Conservation (phyloP, 2,797 vertebrate genomes). For the Lateolabrax maculatus region DNA sequence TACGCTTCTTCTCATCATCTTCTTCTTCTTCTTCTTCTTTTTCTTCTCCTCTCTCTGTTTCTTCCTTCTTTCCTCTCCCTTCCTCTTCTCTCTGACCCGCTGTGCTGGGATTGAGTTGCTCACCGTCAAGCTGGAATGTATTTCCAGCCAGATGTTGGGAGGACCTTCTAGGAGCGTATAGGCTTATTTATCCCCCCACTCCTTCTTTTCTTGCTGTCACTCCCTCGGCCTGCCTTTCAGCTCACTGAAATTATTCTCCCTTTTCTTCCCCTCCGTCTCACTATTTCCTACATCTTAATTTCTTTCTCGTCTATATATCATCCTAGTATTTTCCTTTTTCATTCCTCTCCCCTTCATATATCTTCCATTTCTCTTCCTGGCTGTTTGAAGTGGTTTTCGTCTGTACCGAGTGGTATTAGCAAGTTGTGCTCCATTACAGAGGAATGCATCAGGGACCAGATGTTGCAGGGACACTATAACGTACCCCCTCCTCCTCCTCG, state of each 20-base stretch:
- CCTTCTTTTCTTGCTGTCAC: constrained; percentile 45
- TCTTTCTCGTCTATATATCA: constrained; percentile 69
- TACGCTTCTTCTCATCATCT: constrained; percentile 33
- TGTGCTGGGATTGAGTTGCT: constrained; percentile 81
- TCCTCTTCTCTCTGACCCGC: constrained; percentile 70
- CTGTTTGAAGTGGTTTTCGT: constrained; percentile 74
- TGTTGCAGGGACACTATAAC: constrained; percentile 78
- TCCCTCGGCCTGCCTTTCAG: constrained; percentile 50
- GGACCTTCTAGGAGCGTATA: constrained; percentile 66
- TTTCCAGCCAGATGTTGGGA: constrained; percentile 83
- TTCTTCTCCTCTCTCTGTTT: constrained; percentile 33
- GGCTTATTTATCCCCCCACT: constrained; percentile 27
- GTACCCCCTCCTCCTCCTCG: constrained; percentile 34
- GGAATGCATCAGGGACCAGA: constrained; percentile 83
- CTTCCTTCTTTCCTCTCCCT: constrained; percentile 36
- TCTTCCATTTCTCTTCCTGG: constrained; percentile 47
- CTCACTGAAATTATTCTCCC: constrained; percentile 45
- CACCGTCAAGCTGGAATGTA: constrained; percentile 74
- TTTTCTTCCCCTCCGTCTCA: constrained; percentile 31
- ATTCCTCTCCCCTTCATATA: constrained; percentile 57
- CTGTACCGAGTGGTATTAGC: constrained; percentile 73
- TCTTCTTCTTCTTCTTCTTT: not conserved
- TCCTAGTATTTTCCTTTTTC: constrained; percentile 65
- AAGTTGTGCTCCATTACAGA: constrained; percentile 81
- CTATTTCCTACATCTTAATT: constrained; percentile 71